A percentile compares a stretch with the other conserved stretches of the same genome.
Conservation (phyloP, 2,888 invertebrate species). For the Leptothorax acervorum region DNA sequence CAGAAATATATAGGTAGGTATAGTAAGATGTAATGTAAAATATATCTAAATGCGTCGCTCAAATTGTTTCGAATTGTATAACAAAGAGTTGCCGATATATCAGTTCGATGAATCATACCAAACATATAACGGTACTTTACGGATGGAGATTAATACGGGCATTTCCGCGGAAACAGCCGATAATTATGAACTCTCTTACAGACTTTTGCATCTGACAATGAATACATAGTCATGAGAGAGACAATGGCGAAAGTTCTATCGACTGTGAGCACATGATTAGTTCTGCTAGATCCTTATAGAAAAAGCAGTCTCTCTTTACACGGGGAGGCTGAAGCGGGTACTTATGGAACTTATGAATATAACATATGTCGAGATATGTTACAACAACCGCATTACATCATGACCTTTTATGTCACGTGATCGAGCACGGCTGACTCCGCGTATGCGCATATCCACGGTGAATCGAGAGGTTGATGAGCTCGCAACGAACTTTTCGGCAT, state of each 20-base stretch:
- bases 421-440: background rate
- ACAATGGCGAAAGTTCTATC: conserved; percentile 37
- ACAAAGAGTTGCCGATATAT: background rate
- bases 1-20: background rate
- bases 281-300: background rate
- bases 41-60: background rate
- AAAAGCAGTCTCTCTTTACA: background rate
- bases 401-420: conserved; percentile 19
- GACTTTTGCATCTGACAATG: background rate
- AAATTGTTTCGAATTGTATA: background rate
- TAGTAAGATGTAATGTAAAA: background rate
- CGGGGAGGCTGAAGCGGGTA: background rate
- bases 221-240: conserved; percentile 30
- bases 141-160: conserved; percentile 26
- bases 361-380: background rate
- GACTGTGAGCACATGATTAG: conserved; percentile 2
- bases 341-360: conserved; percentile 44
- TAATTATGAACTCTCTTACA: conserved; percentile 19
- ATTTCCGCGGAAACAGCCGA: conserved; percentile 11
- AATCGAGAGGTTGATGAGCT: conserved; percentile 9
- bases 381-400: conserved; percentile 29
- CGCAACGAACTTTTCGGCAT: conserved; percentile 13
- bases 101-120: conserved; percentile 23
- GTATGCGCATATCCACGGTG: background rate
- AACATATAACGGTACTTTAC: conserved; percentile 19